A percentile compares a stretch with the other conserved stretches of the same genome.
These are phyloP conservation scores for Sebastes hopkinsi DNA, from an alignment of 2,797 vertebrate genomes.

Conservation along the genomic window DNA sequence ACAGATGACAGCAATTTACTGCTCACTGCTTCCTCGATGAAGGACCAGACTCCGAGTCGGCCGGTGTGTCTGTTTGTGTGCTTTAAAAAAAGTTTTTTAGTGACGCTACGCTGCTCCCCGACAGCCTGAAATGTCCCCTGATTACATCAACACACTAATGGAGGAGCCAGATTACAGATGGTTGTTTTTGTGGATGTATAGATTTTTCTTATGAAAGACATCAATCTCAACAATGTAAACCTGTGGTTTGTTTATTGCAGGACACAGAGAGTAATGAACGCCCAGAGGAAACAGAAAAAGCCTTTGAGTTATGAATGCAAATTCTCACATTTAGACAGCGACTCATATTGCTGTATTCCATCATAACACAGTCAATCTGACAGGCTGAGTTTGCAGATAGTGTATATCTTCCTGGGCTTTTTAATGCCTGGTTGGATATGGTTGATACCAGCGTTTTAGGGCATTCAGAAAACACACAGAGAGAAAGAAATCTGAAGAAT, in stretches of 20 bases:
- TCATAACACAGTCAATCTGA: constrained; percentile 35
- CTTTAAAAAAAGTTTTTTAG: neutral
- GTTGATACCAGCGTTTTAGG: neutral
- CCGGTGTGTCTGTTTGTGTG: neutral
- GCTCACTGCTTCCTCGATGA: neutral
- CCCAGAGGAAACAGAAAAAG: constrained; percentile 27
- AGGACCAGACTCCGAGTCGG: neutral
- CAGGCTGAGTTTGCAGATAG: neutral
- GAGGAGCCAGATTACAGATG: neutral
- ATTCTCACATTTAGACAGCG: constrained; percentile 25
- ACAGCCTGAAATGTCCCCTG: constrained; percentile 1
- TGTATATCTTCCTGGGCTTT: neutral
- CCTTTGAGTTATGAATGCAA: constrained; percentile 51
- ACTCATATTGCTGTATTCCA: constrained; percentile 50
- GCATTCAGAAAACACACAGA: neutral
- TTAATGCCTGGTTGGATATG: neutral
- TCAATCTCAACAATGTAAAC: constrained; percentile 37
- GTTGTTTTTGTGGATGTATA: neutral
- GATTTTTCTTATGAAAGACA: constrained; percentile 39
- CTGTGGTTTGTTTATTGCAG: constrained; percentile 28
- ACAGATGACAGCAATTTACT: constrained; percentile 41
- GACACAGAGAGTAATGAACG: constrained; percentile 22
- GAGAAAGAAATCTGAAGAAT: neutral
- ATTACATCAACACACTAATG: neutral
- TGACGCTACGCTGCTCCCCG: neutral